Percentiles rank a stretch among this genome's conserved stretches.
Conservation (phyloP, 2,797 vertebrate species). For the Sus cebifrons region DNA sequence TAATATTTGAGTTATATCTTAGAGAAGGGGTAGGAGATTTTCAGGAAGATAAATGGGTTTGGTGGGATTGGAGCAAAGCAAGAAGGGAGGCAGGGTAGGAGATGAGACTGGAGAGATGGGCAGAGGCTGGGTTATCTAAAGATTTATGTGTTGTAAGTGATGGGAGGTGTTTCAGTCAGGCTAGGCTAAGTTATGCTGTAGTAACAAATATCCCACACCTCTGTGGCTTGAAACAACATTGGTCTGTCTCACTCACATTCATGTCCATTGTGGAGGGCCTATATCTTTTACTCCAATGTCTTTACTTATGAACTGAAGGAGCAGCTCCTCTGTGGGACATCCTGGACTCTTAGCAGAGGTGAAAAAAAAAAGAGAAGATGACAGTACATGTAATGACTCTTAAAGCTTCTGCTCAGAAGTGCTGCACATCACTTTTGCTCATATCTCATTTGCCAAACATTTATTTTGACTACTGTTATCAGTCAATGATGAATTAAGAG, state of each 20-base stretch:
- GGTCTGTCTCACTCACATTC: neutral
- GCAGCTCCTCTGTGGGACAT: neutral
- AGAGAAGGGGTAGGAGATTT: neutral
- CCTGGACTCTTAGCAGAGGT: neutral
- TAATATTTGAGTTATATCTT: neutral
- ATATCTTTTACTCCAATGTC: neutral
- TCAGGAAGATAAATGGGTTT: neutral
- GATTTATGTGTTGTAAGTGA: neutral
- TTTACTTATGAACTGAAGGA: neutral
- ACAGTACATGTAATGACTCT: neutral
- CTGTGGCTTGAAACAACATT: neutral
- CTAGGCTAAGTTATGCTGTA: neutral
- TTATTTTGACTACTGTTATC: slow-evolving; percentile 50
- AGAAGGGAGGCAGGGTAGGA: neutral
- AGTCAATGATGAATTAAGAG: neutral
- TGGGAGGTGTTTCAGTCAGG: neutral
- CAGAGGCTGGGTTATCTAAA: neutral
- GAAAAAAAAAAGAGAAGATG: neutral
- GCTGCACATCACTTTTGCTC: neutral
- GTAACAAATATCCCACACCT: neutral
- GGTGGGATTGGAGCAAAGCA: neutral
- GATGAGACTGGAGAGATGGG: neutral
- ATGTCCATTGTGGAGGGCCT: neutral
- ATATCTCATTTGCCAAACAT: neutral
- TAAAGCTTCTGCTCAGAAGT: neutral